A percentile compares a stretch with the other conserved stretches of the same genome.
phyloP scores from a whole-genome alignment of 2,888 invertebrate genomes.

The Papilio elwesi region DNA sequence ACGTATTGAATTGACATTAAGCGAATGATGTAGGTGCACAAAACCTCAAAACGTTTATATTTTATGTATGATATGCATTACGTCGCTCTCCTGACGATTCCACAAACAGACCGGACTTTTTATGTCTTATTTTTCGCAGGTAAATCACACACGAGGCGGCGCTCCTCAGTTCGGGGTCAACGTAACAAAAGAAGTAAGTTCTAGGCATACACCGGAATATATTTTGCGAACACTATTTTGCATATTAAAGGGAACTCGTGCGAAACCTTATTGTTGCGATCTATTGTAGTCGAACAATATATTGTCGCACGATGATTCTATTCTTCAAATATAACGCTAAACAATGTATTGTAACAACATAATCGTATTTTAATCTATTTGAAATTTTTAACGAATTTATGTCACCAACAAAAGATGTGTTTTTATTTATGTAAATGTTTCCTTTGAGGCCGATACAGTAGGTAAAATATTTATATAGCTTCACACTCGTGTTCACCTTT shows the following conservation, averaged over 20 bases:
- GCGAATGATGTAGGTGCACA: conserved; percentile 36
- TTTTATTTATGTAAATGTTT: not conserved
- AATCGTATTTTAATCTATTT: conserved; percentile 16
- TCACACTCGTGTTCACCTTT: conserved; percentile 10
- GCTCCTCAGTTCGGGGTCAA: conserved; percentile 84
- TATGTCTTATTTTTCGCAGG: conserved; percentile 62
- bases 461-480: not conserved
- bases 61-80: conserved; percentile 20
- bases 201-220: conserved; percentile 9
- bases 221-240: conserved; percentile 17
- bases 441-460: not conserved
- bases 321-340: not conserved
- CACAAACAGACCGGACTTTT: conserved; percentile 30
- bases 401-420: not conserved
- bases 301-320: conserved; percentile 7
- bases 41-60: conserved; percentile 34
- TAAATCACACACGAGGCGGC: conserved; percentile 85
- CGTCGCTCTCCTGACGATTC: conserved; percentile 20
- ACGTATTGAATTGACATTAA: conserved; percentile 21
- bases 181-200: conserved; percentile 80
- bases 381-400: not conserved
- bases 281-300: conserved; percentile 29
- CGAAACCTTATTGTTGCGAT: not conserved
- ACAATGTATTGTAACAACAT: conserved; percentile 12
- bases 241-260: conserved; percentile 15